Percentiles rank a stretch among this genome's conserved stretches.
Evolutionary conservation across 1,140 invertebrate genomes (phyloP).

Genomic region (Plutomurus gul): DNA sequence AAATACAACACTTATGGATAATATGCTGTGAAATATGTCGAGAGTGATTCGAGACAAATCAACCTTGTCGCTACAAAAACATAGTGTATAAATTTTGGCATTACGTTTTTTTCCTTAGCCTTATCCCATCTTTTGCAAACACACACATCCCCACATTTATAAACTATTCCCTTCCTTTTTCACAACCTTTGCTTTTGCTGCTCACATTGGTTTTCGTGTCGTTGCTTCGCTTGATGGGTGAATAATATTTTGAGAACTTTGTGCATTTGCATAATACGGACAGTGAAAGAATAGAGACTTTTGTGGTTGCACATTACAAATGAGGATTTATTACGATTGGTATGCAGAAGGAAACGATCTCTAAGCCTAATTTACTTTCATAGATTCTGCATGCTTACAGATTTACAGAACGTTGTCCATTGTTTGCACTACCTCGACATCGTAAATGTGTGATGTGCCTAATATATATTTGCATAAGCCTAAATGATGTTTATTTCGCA

Average conservation of each 20-base stretch:
- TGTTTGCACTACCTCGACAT: background rate
- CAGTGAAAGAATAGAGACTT: background rate
- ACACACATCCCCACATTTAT: background rate
- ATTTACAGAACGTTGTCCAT: background rate
- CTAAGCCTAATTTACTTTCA: conserved; percentile 5
- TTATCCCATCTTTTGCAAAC: background rate
- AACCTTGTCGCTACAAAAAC: background rate
- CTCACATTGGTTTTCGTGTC: background rate
- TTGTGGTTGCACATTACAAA: conserved; percentile 1
- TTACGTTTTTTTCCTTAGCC: background rate
- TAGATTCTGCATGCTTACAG: background rate
- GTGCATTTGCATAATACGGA: background rate
- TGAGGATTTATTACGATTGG: background rate
- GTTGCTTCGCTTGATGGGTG: background rate
- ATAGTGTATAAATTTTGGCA: background rate
- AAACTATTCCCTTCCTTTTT: conserved; percentile 10
- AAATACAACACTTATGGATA: no score
- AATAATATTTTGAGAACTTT: background rate
- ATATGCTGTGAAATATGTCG: background rate
- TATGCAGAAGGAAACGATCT: background rate
- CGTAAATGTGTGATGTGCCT: no score
- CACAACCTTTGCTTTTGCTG: background rate
- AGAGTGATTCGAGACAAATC: conserved; percentile 9
- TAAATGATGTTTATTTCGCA: no score
- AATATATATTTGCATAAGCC: no score